Percentiles rank a stretch among this genome's conserved stretches.
Evolutionary conservation across 2,888 invertebrate species (phyloP).

Genomic region (Hirtodrosophila duncani): DNA sequence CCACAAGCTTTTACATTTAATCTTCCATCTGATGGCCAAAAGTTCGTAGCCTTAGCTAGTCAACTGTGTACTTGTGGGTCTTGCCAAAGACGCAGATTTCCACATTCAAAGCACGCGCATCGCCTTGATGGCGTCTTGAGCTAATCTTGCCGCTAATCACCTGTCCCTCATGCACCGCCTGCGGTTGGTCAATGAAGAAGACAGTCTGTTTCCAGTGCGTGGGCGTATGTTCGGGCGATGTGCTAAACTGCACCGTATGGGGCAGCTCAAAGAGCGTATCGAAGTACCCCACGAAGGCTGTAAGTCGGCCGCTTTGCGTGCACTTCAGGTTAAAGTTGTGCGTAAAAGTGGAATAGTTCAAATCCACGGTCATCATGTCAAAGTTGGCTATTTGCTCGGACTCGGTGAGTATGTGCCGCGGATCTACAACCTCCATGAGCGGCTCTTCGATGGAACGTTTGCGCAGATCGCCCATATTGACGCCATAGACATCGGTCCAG

Average conservation of each 20-base stretch:
- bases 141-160: constrained; percentile 83
- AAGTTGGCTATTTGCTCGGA: constrained; percentile 84
- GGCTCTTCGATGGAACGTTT: constrained; percentile 89
- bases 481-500: constrained; percentile 96
- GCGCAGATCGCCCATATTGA: constrained; percentile 95
- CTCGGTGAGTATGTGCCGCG: constrained; percentile 83
- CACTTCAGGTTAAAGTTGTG: constrained; percentile 84
- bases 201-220: constrained; percentile 92
- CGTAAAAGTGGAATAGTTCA: constrained; percentile 85
- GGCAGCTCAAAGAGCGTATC: constrained; percentile 89
- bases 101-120: constrained; percentile 86
- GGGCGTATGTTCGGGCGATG: constrained; percentile 82
- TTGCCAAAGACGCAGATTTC: constrained; percentile 83
- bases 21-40: too few species aligned
- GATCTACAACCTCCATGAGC: constrained; percentile 82
- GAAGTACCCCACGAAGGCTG: constrained; percentile 93
- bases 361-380: constrained; percentile 86
- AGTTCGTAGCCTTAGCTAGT: constrained; percentile 76
- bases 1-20: too few species aligned
- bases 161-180: constrained; percentile 84
- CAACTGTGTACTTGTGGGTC: constrained; percentile 82
- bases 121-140: constrained; percentile 86
- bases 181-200: constrained; percentile 88
- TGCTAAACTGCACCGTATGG: constrained; percentile 82
- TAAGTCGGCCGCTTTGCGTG: constrained; percentile 83